Conservation (phyloP, 2,888 invertebrate genomes). For the Eustalomyia histrio region DNA sequence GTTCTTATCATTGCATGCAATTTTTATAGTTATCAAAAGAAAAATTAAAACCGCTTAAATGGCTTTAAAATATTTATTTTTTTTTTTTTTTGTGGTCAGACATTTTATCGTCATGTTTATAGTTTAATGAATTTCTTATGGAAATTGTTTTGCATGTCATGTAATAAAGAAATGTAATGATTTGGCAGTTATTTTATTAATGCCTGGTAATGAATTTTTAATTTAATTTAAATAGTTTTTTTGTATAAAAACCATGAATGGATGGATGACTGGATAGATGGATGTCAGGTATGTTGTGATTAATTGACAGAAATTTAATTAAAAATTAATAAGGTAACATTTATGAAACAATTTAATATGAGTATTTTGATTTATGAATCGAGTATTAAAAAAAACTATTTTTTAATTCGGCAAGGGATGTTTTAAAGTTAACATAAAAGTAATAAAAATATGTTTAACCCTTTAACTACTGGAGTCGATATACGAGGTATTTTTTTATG, state of each 20-base stretch:
- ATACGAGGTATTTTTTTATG: no score
- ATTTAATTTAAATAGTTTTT: conserved; percentile 35
- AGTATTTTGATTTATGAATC: no score
- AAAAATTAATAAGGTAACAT: no score
- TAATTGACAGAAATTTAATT: not conserved
- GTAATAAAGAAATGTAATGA: conserved; percentile 22
- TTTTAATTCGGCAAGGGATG: no score
- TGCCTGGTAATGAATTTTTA: conserved; percentile 38
- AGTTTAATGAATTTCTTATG: conserved; percentile 30
- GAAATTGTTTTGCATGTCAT: conserved; percentile 34
- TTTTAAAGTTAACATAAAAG: no score
- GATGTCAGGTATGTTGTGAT: not conserved
- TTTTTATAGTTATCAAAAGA: conserved; percentile 9
- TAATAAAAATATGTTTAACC: no score
- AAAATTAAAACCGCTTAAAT: conserved; percentile 17
- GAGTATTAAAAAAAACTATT: no score
- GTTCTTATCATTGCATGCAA: not conserved
- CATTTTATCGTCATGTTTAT: conserved; percentile 17
- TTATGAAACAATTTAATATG: no score
- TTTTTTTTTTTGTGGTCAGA: conserved; percentile 16
- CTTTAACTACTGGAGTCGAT: no score
- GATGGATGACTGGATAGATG: not conserved
- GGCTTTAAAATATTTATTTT: conserved; percentile 21
- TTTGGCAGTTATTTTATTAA: conserved; percentile 37
- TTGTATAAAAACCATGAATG: not conserved